A percentile compares a stretch with the other conserved stretches of the same genome.
Evolutionary conservation across 2,888 invertebrate genomes (phyloP).

Genomic region (Acleris sparsana): DNA sequence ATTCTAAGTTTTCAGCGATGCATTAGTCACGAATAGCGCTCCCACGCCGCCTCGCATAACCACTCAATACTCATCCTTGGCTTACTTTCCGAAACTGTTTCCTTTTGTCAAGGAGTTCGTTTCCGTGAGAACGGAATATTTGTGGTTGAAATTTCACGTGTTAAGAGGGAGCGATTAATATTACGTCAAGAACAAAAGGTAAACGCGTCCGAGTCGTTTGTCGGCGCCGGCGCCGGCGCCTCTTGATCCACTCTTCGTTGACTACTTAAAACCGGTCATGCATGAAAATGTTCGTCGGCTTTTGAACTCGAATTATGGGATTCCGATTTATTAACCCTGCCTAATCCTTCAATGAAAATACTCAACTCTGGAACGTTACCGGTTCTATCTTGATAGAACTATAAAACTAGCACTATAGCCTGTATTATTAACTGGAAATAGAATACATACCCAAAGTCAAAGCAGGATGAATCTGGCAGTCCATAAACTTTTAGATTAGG

Average conservation of each 20-base stretch:
- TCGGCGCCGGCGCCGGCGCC: conserved; percentile 30
- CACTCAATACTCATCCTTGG: conserved; percentile 75
- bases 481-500: no score
- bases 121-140: conserved; percentile 76
- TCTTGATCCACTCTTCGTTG: conserved; percentile 24
- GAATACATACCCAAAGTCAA: no score
- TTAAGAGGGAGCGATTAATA: conserved; percentile 55
- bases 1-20: conserved; percentile 36
- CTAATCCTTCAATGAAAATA: no score
- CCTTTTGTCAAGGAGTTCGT: conserved; percentile 74
- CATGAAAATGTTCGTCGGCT: conserved; percentile 20
- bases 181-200: conserved; percentile 48
- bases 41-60: conserved; percentile 69
- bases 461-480: no score
- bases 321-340: conserved; percentile 7
- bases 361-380: no score
- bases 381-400: no score
- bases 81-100: conserved; percentile 78
- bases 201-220: conserved; percentile 23
- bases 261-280: conserved; percentile 26
- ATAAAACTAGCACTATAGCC: no score
- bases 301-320: conserved; percentile 20
- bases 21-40: conserved; percentile 43
- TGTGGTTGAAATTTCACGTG: conserved; percentile 57
- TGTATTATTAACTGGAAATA: no score